Conservation (phyloP, 35 echinoderm and acorn worm species). For the Anneissia japonica region DNA sequence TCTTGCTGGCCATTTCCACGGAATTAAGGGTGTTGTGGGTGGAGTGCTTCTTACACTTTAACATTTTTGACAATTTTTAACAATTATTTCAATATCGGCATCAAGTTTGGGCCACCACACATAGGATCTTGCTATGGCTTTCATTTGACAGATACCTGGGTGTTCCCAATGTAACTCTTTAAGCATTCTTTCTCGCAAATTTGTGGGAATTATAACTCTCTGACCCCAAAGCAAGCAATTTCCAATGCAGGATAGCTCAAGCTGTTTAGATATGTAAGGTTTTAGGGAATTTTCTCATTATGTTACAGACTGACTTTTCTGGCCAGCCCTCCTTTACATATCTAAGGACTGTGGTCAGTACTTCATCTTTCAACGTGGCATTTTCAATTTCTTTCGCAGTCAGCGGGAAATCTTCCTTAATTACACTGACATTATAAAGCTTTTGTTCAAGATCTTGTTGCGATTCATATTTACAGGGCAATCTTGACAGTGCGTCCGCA, state of each 20-base stretch:
- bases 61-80: conserved; percentile 11
- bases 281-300: not conserved
- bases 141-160: conserved; percentile 31
- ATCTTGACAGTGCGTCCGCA: conserved; percentile 18
- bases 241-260: not conserved
- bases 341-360: not conserved
- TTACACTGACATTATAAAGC: not conserved
- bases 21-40: conserved; percentile 22
- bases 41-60: conserved; percentile 14
- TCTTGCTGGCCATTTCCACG: conserved; percentile 22
- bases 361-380: not conserved
- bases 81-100: conserved; percentile 21
- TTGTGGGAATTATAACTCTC: not conserved
- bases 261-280: not conserved
- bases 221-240: not conserved
- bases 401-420: not conserved
- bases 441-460: not conserved
- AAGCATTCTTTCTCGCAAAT: conserved; percentile 20
- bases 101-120: conserved; percentile 32
- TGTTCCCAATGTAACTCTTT: conserved; percentile 52
- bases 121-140: conserved; percentile 20
- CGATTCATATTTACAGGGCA: not conserved
- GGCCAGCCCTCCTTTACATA: not conserved
- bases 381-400: not conserved
- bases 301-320: not conserved